Base-by-base conservation (phyloP, 30 jellyfish, hydroid and myxozoan genomes). In the Aurelia aurita region DNA sequence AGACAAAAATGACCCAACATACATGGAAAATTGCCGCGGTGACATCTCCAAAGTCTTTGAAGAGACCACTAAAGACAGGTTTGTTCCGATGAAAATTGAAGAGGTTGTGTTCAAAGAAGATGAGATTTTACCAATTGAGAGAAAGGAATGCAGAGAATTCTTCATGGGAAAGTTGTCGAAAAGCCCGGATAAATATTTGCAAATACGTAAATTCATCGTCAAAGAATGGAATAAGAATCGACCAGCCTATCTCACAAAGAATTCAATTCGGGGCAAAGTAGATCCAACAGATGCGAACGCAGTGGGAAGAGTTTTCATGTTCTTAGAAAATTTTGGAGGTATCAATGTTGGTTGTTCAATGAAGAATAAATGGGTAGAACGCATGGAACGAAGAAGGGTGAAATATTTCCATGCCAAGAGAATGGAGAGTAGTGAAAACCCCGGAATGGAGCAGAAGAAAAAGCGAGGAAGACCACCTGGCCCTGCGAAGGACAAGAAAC, bases 261-360 rank as follows among this genome's bases (percentile, higher is more conserved):
- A 70, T 64, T 70, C 87, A 15, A 63, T 85, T 27, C 74, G 95
- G 27, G 54, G 85, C 60, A 70, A 74, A 23, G 87, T 85, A 6
- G 87, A 74, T 27, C 87, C 95, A 5, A 58, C 77, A 5, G 95
- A 85, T 73, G 95, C 87, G 3, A 85, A 85, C 71, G 95, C 95
- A 0, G 87, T 74, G 10, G 95, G 89, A 16, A 26, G 95, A 19
- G 82, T 85, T 23, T 79, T 69, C 55, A 79, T 59, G 78, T 74
- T 85, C 58, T 58, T 85, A 25, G 95, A 85, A 60, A 74, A 85
- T 35, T 22, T 35, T 27, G 95, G 95, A 1, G 95, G 86, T 1
- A 85, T 85, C 15, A 85, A 85, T 44, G 64, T 85, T 23, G 95
- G 95, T 8, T 85, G 95, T 43, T 66, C 91, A 3, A 44, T 69